Conservation (phyloP, 2,888 invertebrate species). For the Cheilosia variabilis region DNA sequence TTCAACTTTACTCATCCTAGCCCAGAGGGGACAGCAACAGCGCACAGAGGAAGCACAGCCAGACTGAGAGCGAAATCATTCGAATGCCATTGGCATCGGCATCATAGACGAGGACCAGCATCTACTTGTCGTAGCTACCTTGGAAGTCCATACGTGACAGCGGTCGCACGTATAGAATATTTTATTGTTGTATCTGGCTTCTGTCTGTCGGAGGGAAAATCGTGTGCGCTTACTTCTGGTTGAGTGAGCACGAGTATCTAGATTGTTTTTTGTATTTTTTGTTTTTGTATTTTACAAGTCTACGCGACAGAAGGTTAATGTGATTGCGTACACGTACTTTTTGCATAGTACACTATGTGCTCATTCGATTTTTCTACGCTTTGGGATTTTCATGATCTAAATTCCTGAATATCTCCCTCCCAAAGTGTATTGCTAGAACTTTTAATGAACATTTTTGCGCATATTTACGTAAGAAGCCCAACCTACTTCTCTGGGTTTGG, state of each 20-base stretch:
- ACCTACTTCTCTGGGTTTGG: conserved; percentile 14
- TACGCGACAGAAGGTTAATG: conserved; percentile 62
- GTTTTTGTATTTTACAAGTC: conserved; percentile 18
- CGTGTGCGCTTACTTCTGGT: conserved; percentile 1
- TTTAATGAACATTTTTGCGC: conserved; percentile 64
- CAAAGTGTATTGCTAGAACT: conserved; percentile 51
- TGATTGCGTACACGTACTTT: conserved; percentile 61
- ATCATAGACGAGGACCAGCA: conserved; percentile 38
- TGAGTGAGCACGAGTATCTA: neutral
- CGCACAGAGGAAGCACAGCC: neutral
- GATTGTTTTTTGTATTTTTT: conserved; percentile 2
- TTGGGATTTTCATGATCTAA: conserved; percentile 58
- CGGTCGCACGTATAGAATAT: conserved; percentile 63
- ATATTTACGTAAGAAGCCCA: conserved; percentile 35
- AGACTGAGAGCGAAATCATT: conserved; percentile 16
- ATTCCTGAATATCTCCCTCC: conserved; percentile 36
- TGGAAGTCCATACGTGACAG: conserved; percentile 63
- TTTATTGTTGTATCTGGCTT: conserved; percentile 54
- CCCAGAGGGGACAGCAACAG: neutral
- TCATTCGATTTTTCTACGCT: conserved; percentile 54
- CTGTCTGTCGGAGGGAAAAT: conserved; percentile 8
- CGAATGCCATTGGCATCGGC: conserved; percentile 48
- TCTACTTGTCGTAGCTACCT: neutral
- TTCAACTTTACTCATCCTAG: neutral
- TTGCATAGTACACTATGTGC: conserved; percentile 19